Base-by-base conservation (phyloP, 2,113 vertebrate genomes). In the Salvator merianae region DNA sequence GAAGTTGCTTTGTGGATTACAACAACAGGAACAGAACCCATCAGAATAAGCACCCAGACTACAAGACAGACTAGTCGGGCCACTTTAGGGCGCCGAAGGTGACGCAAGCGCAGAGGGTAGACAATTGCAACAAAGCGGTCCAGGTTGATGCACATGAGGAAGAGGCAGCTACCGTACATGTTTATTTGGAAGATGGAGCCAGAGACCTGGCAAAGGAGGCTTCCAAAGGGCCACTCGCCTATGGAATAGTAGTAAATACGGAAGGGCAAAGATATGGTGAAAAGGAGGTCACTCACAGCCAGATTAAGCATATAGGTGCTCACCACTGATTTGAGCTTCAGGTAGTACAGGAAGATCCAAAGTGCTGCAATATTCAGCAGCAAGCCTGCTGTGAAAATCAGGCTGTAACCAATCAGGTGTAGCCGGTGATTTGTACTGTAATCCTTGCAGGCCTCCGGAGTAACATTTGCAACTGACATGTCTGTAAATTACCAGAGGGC, bases 151-250 rank as follows among this genome's bases (percentile, higher is more conserved):
- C 96, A 97, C 68, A 94, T 95, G 72, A 98, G 96, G 92, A 97
- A 97, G 26, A 97, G 95, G 85, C 97, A 97, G 92, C 97, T 98
- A 30, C 97, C 96, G 0, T 97, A 97, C 95, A 98, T 96, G 88
- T 98, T 97, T 81, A 97, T 96, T 92, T 98, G 96, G 92, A 98
- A 98, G 88, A 96, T 92, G 12, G 97, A 97, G 3, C 97, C 96
- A 1, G 96, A 94, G 14, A 92, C 88, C 81, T 95, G 95, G 88
- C 97, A 98, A 84, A 96, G 88, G 53, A 95, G 84, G 63, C 82
- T 84, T 0, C 96, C 94, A 63, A 97, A 93, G 80, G 92, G 94
- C 97, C 97, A 98, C 77, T 86, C 12, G 78, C 97, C 93, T 18
- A 81, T 90, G 59, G 84, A 88, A 26, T 97, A 97, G 86, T 96